Evolutionary conservation across 2,888 invertebrate species (phyloP).

Genomic region (Auanema sp.): DNA sequence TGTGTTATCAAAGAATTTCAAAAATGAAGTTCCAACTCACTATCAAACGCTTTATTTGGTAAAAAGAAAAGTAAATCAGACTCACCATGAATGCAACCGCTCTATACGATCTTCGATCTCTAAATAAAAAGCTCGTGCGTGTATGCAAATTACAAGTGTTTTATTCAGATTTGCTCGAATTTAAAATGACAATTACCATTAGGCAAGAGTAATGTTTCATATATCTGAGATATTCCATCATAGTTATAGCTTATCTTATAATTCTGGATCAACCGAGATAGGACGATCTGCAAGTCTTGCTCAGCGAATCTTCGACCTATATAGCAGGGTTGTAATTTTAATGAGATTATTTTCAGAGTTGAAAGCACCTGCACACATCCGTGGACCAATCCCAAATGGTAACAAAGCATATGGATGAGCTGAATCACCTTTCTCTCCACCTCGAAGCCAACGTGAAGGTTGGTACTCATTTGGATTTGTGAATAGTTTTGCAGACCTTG

Average conservation of each 20-base stretch:
- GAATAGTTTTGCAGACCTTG: slow-evolving; percentile 8
- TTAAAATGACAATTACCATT: slow-evolving; percentile 59
- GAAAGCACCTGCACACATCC: slow-evolving; percentile 69
- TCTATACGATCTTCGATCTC: no score
- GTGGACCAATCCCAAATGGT: slow-evolving; percentile 70
- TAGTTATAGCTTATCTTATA: slow-evolving; percentile 66
- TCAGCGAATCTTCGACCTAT: slow-evolving; percentile 70
- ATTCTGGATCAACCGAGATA: slow-evolving; percentile 66
- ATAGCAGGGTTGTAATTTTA: slow-evolving; percentile 19
- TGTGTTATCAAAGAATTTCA: not conserved
- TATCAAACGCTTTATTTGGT: no score
- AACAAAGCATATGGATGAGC: slow-evolving; percentile 68
- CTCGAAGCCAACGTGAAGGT: slow-evolving; percentile 80
- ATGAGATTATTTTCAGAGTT: no score
- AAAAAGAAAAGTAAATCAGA: no score
- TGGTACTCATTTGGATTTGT: slow-evolving; percentile 26
- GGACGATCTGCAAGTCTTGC: slow-evolving; percentile 68
- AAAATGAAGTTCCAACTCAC: no score
- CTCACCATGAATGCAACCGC: no score
- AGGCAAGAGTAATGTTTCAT: slow-evolving; percentile 69
- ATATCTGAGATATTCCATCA: slow-evolving; percentile 65
- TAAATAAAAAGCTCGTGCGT: no score
- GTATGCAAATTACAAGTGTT: no score
- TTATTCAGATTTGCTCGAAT: slow-evolving; percentile 22
- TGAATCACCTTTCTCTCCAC: slow-evolving; percentile 40